Percentiles rank a stretch among this genome's conserved stretches.
These are phyloP conservation scores for Portunus trituberculatus DNA, from an alignment of 1,140 invertebrate genomes.

Conservation along the genomic window DNA sequence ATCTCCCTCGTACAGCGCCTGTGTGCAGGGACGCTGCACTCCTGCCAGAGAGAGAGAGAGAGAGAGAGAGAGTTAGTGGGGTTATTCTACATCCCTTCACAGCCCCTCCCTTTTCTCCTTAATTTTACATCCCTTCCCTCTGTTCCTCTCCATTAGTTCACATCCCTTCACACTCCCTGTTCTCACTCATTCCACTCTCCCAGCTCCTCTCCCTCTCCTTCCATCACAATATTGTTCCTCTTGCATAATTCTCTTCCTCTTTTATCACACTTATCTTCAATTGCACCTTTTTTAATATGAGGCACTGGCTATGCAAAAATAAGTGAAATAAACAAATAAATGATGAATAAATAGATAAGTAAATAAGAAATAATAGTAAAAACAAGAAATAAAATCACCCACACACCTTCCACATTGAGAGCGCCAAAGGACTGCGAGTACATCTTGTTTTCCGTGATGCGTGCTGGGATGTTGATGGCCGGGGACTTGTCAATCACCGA, in stretches of 20 bases:
- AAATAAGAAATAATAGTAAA: too few species aligned
- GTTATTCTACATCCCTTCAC: too few species aligned
- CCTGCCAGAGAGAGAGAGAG: neutral
- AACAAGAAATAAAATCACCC: too few species aligned
- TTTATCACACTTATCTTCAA: too few species aligned
- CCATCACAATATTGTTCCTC: neutral
- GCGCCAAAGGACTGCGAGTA: constrained; percentile 79
- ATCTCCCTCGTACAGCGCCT: constrained; percentile 67
- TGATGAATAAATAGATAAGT: too few species aligned
- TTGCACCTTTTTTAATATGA: too few species aligned
- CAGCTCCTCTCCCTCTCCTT: neutral
- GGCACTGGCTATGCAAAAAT: too few species aligned
- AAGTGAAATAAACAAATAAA: too few species aligned
- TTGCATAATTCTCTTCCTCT: too few species aligned
- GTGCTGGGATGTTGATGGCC: constrained; percentile 80
- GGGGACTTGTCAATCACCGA: constrained; percentile 77
- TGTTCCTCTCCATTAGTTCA: neutral
- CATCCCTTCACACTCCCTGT: neutral
- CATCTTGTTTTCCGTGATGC: constrained; percentile 73
- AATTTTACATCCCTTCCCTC: neutral
- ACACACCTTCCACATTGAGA: constrained; percentile 79
- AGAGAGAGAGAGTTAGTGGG: neutral
- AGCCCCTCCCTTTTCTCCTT: neutral
- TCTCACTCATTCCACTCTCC: neutral
- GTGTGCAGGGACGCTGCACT: constrained; percentile 51